Base-by-base conservation (phyloP, 2,888 invertebrate species). In the Embidobia sp. region DNA sequence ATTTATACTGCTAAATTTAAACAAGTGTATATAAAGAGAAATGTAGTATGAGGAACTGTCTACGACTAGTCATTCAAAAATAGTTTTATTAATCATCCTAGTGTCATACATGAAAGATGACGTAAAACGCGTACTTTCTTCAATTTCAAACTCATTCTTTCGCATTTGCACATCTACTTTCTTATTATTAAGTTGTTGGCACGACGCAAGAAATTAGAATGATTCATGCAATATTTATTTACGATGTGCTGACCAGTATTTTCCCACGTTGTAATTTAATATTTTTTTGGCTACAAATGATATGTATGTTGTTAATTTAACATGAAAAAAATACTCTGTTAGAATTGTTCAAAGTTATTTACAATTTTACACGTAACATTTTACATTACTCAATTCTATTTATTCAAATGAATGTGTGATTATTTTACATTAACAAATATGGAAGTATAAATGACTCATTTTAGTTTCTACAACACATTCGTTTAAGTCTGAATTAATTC, bases 41-140 rank as follows among this genome's bases (percentile, higher is more conserved):
- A 22, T 37, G 15, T 59, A 37, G 42, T 42, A 69, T 59, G 57
- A 69, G 59, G 48, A 69, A 69, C 59, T 69, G 59, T 42, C 49
- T 33, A 29, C 69, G 37, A 59, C 27, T 16, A 59, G 18, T 15
- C 33, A 69, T 69, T 69, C 59, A 15, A 69, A 69, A 69, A 69
- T 69, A 69, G 69, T 49, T 49, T 27, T 69, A 59, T 69, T 69
- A 69, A 69, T 69, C 69, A 69, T 57, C 16, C 35, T 18, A 16
- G 22, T 66, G 64, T 37, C 66, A 37, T 16, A 53, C 19, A 16
- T 26, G 7, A 11, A 33, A 22, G 11, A 18, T 53, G 51, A 66
- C 51, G 26, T 31, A 27, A 27, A 51, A 7, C 18, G 22, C 13
- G 51, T 13, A 22, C 40, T 22, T 51, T 42, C 42, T 64, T 64